Evolutionary conservation across 2,113 vertebrate genomes (phyloP).

Genomic region (Bufo bufo): DNA sequence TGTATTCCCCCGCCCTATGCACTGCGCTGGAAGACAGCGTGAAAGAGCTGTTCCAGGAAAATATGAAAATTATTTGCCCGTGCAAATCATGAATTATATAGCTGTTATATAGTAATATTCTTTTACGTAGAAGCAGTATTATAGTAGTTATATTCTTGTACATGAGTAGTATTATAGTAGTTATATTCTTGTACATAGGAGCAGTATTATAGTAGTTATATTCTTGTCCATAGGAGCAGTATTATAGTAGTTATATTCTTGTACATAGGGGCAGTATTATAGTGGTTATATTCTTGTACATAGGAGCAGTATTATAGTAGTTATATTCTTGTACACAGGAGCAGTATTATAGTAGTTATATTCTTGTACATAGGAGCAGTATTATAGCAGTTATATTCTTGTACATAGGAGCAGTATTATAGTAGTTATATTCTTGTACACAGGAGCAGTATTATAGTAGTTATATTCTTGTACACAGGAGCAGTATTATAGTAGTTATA

Average conservation of each 20-base stretch:
- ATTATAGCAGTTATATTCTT: too few species aligned
- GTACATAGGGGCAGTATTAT: slow-evolving; percentile 6
- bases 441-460: neutral
- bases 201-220: slow-evolving; percentile 8
- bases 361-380: neutral
- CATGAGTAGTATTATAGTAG: neutral
- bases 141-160: neutral
- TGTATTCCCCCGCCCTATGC: slow-evolving; percentile 27
- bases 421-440: too few species aligned
- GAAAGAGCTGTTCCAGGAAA: neutral
- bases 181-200: neutral
- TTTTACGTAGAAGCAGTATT: neutral
- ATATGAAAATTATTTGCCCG: neutral
- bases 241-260: slow-evolving; percentile 16
- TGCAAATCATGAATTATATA: neutral
- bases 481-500: slow-evolving; percentile 11
- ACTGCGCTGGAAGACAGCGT: neutral
- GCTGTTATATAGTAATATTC: neutral
- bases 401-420: too few species aligned
- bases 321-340: neutral
- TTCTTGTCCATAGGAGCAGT: slow-evolving; percentile 2
- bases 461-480: neutral
- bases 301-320: slow-evolving; percentile 7
- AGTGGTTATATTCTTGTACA: slow-evolving; percentile 1
- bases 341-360: slow-evolving; percentile 20